Base-by-base conservation (phyloP, 1,140 invertebrate genomes). In the Drosophila sulfurigaster region DNA sequence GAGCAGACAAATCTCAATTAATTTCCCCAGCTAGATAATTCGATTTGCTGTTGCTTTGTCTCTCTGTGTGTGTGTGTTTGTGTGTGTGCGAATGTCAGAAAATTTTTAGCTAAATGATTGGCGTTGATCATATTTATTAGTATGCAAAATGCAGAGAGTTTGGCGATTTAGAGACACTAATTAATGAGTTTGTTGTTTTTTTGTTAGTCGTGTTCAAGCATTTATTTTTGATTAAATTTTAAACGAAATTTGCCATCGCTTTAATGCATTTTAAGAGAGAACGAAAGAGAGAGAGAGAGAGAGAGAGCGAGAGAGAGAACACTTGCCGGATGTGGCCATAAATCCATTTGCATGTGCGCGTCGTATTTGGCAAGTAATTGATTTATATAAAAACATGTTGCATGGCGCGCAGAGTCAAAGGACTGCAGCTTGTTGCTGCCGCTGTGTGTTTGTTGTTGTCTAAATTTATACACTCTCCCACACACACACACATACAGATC, bases 331-430 rank as follows among this genome's bases (percentile, higher is more conserved):
- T 43, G 38, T 30, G 67, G 48, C 65, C 16, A 79, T 74, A 82
- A 88, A 86, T 81, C 71, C 43, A 70, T 66, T 41, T 52, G 58
- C 62, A 45, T 62, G 41, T 58, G 52, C 58, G 72, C 70, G 73
- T 75, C 79, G 70, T 88, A 80, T 88, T 81, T 88, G 85, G 74
- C 77, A 89, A 79, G 85, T 88, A 88, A 88, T 88, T 88, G 85
- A 88, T 89, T 88, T 89, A 89, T 85, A 78, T 88, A 83, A 88
- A 87, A 89, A 89, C 85, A 88, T 88, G 85, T 89, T 88, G 85
- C 85, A 89, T 75, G 78, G 78, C 35, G 35, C 20, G 20, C 83
- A 73, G 59, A 60, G 85, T 81, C 81, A 54, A 77, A 65, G 59
- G 63, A 80, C 72, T 79, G 77, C 76, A 88, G 77, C 73, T 83